These are phyloP conservation scores for Salvelinus alpinus DNA, from an alignment of 2,113 vertebrate genomes.

Conservation along the genomic window DNA sequence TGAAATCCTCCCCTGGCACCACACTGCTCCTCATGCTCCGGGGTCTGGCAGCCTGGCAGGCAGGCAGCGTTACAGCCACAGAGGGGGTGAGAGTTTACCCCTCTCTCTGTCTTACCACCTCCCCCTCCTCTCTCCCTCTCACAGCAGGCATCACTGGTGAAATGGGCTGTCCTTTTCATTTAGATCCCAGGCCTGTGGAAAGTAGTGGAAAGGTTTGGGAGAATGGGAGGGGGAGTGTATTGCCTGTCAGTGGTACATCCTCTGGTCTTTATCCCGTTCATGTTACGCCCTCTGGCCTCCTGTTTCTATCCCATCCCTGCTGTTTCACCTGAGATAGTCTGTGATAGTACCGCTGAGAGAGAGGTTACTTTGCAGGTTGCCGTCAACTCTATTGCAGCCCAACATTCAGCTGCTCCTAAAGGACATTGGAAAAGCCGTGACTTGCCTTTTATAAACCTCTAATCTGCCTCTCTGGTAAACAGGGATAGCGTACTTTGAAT, in stretches of 20 bases:
- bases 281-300: background rate
- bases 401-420: too few relatives aligned
- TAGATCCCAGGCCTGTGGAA: background rate
- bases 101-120: background rate
- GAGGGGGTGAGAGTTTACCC: background rate
- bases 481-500: too few relatives aligned
- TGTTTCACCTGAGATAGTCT: too few relatives aligned
- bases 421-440: background rate
- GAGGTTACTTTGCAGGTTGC: too few relatives aligned
- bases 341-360: too few relatives aligned
- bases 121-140: background rate
- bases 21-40: background rate
- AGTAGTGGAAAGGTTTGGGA: background rate
- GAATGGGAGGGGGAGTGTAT: background rate
- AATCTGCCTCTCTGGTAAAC: too few relatives aligned
- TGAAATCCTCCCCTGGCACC: conserved; percentile 43
- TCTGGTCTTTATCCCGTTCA: background rate
- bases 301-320: background rate
- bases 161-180: conserved; percentile 1
- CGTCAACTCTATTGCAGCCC: too few relatives aligned
- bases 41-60: background rate
- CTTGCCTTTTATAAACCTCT: background rate
- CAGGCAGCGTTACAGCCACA: background rate
- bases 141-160: background rate
- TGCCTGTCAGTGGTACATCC: background rate